Evolutionary conservation across 2,888 invertebrate species (phyloP).

Genomic region (Acronicta alni): DNA sequence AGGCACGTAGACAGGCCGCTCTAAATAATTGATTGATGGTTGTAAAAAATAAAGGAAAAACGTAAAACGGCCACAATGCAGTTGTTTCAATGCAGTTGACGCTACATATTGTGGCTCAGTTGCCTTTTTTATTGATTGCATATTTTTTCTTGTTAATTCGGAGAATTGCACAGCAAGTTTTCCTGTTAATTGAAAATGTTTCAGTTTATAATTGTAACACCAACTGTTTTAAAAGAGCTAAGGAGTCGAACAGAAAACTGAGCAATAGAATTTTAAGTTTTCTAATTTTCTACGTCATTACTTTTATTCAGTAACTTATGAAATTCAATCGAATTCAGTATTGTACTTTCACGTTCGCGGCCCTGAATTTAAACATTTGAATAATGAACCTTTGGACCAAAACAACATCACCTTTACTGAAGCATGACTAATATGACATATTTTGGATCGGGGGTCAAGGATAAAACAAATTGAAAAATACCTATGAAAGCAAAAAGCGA

Average conservation of each 20-base stretch:
- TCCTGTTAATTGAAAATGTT: conserved; percentile 36
- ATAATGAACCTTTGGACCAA: conserved; percentile 5
- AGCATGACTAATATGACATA: not conserved
- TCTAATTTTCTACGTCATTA: not conserved
- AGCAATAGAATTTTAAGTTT: conserved; percentile 9
- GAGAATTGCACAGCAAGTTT: conserved; percentile 18
- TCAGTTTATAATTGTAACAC: conserved; percentile 18
- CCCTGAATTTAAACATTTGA: conserved; percentile 21
- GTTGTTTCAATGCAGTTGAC: conserved; percentile 59
- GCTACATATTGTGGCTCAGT: conserved; percentile 51
- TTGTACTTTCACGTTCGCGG: conserved; percentile 6
- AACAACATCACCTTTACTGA: conserved; percentile 9
- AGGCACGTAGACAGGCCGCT: conserved; percentile 73
- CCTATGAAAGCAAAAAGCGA: too few relatives aligned
- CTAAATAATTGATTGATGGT: conserved; percentile 70
- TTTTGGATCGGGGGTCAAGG: too few relatives aligned
- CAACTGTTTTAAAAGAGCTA: conserved; percentile 16
- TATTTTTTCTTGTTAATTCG: conserved; percentile 34
- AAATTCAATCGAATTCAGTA: not conserved
- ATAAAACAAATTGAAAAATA: too few relatives aligned
- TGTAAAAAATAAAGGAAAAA: conserved; percentile 70
- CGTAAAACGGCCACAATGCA: conserved; percentile 55
- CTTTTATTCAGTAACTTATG: too few relatives aligned
- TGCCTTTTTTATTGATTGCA: conserved; percentile 40
- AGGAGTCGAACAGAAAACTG: conserved; percentile 19